Conservation (phyloP, 2,113 vertebrate genomes). For the Castor canadensis region DNA sequence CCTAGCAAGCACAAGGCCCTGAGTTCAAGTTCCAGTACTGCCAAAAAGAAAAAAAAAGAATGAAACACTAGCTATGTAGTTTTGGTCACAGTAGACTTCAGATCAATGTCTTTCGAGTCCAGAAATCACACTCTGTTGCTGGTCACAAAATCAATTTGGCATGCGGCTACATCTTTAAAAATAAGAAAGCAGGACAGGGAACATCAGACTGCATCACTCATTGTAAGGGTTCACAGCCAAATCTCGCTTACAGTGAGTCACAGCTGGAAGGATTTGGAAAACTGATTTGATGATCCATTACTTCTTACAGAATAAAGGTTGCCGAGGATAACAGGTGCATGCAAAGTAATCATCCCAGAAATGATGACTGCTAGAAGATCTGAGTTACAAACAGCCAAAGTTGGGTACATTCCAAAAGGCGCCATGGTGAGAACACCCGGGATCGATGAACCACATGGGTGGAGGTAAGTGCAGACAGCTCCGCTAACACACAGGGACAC, state of each 20-base stretch:
- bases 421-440: neutral
- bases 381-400: neutral
- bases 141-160: neutral
- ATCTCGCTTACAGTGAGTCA: neutral
- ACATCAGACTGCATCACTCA: neutral
- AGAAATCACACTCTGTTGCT: neutral
- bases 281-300: neutral
- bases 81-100: neutral
- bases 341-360: constrained; percentile 10
- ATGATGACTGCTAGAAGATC: neutral
- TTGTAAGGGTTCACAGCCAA: constrained; percentile 21
- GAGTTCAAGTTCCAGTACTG: too few relatives aligned
- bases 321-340: neutral
- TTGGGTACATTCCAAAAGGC: neutral
- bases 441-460: neutral
- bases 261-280: constrained; percentile 1
- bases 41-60: too few relatives aligned
- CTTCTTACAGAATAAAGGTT: too few relatives aligned
- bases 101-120: neutral
- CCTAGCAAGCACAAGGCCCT: too few relatives aligned
- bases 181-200: neutral
- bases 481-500: too few relatives aligned
- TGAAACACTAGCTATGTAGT: too few relatives aligned
- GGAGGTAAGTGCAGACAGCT: neutral
- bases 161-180: constrained; percentile 18